Conservation (phyloP, 2,113 vertebrate species). For the Empidonax traillii region DNA sequence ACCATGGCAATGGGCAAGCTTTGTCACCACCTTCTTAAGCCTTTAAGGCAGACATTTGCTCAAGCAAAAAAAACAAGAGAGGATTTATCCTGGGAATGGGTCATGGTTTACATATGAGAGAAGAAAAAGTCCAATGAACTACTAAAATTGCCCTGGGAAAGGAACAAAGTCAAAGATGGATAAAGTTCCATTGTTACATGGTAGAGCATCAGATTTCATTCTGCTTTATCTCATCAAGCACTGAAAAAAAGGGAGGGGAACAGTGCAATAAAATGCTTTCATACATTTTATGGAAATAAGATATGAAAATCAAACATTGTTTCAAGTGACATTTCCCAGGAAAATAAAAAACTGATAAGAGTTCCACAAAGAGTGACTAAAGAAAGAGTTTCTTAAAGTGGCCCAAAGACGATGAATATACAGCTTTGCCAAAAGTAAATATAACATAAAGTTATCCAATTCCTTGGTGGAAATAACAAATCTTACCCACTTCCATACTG, state of each 20-base stretch:
- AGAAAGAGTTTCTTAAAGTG: background rate
- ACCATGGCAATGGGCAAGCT: background rate
- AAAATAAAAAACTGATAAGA: background rate
- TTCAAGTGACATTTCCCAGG: background rate
- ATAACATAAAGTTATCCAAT: background rate
- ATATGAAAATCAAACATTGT: background rate
- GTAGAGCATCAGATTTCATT: background rate
- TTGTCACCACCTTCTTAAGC: background rate
- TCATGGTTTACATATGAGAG: fast-evolving
- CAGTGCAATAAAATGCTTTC: background rate
- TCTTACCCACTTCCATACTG: background rate
- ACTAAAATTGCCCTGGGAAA: background rate
- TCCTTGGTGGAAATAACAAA: background rate
- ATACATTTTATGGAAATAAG: background rate
- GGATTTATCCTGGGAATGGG: background rate
- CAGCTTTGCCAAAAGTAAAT: background rate
- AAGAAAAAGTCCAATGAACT: background rate
- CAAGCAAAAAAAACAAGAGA: background rate
- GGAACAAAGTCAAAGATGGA: background rate
- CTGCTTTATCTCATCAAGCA: background rate
- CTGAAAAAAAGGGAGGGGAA: background rate
- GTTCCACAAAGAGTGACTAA: background rate
- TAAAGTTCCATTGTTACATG: background rate
- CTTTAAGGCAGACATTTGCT: background rate
- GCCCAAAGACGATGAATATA: background rate